Evolutionary conservation across 1,140 invertebrate genomes (phyloP), one percentile per base, ranked within the genome.

Genomic region (Brachionus asplanchnoidis): DNA sequence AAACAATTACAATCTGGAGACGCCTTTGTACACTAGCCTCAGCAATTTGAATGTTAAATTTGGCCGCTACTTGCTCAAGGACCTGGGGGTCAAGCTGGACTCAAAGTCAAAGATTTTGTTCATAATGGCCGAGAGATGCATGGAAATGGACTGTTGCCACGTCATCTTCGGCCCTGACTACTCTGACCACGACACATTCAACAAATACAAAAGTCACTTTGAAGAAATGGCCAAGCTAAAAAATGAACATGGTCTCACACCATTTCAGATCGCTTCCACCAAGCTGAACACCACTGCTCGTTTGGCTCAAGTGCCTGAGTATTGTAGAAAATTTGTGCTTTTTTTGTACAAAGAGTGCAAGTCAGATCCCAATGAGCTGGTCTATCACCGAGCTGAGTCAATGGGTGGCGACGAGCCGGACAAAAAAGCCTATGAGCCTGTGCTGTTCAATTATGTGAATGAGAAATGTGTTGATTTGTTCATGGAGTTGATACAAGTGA

Each of bases 21-120:
- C 89, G 14, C 87, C 89, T 4, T 87, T 90, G 12, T 89, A 86
- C 87, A 85, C 85, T 88, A 87, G 89, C 89, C 86, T 84, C 77
- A 56, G 85, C 28, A 26, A 68, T 46, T 28, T 42, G 65, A 42
- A 80, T 44, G 68, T 23, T 50, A 73, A 82, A 28, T 66, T 50
- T 28, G 70, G 17, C 26, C 32, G 77, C 23, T 50, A 60, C 44
- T 79, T 65, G 12, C 32, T 65, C 40, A 78, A 66, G 60, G 23
- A 77, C 0, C 17, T 50, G 1, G 32, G n/a, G 12, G 23, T 77
- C 5, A 77, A 77, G 26, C 26, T 77, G 23, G 73, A 46, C 12
- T 77, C 73, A 1, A 77, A 77, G 17, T 11, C 20, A 8, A 77
- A 46, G 11, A 32, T 77, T 50, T 50, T 77, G 20, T 46, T 23